Evolutionary conservation across 1,140 invertebrate genomes (phyloP), one percentile per base, ranked within the genome.

Genomic region (Nilaparvata lugens): DNA sequence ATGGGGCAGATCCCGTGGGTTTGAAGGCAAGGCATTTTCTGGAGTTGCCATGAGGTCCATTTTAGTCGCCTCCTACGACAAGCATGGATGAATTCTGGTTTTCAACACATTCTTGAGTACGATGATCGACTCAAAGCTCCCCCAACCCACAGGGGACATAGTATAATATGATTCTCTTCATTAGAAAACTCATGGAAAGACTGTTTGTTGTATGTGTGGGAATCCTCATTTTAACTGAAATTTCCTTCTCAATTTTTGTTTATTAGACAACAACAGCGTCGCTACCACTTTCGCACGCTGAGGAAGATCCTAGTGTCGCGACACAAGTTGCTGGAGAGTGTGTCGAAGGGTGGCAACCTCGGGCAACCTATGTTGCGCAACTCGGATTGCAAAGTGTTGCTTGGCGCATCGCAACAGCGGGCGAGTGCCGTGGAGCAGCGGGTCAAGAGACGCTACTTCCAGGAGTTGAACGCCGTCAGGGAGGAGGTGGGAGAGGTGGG

Each of bases 261-360:
- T 52, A 4, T 11, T 38, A 74, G 74, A 63, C 69, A 74, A 66
- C 70, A 74, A 64, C 76, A 79, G 63, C 75, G 76, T 62, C 66
- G 73, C 21, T 76, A 79, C 65, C 75, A 75, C 54, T 75, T 73
- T 56, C 72, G 75, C 55, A 62, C 80, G 6, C 60, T 81, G 45
- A 75, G 76, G 62, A 74, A 79, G 48, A 71, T 91, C 13, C 68
- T 90, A 11, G 76, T 87, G 23, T 86, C 86, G 1, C 76, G 88
- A 62, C 81, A 86, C 66, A 81, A 79, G 68, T 73, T 89, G 40
- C 63, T 87, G 23, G 77, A 79, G 54, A 77, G 79, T 65, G 79
- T 83, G 0, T 74, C 75, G 69, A 66, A 75, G 68, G 60, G 82
- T 66, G 74, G 81, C 56, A 76, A n/a, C n/a, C n/a, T n/a, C 79